Percentiles rank a stretch among this genome's conserved stretches.
phyloP scores from a whole-genome alignment of 2,888 invertebrate genomes.

The Pseudococcus longispinus region DNA sequence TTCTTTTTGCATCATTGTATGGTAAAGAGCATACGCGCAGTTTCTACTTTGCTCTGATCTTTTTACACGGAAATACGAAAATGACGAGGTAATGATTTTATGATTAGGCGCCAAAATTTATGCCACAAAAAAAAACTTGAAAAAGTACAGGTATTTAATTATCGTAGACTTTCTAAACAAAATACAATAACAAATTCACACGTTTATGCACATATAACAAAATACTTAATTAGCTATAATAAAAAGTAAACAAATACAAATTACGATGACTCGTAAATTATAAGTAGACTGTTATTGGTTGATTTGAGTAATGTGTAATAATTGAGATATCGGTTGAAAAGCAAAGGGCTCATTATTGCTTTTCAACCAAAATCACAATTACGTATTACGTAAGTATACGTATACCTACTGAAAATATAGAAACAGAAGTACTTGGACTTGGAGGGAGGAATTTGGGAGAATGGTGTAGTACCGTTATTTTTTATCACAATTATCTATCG shows the following conservation, averaged over 20 bases:
- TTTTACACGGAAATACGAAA: no score
- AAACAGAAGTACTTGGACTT: no score
- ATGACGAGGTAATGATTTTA: no score
- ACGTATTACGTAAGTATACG: not conserved
- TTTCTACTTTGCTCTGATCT: no score
- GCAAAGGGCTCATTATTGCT: slow-evolving; percentile 15
- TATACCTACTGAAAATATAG: no score
- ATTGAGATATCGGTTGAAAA: slow-evolving; percentile 4
- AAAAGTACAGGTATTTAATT: not conserved
- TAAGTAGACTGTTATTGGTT: not conserved
- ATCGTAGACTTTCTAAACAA: slow-evolving; percentile 22
- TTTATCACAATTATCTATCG: no score
- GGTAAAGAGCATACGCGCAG: no score
- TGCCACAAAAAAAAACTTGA: not conserved
- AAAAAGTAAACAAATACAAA: not conserved
- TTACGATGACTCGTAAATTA: not conserved
- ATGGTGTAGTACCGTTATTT: no score
- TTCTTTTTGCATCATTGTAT: no score
- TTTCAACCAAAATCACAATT: slow-evolving; percentile 21
- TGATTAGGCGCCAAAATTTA: no score
- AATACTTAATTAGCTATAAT: not conserved
- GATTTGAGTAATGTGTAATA: not conserved
- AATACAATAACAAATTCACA: slow-evolving; percentile 18
- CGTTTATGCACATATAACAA: slow-evolving; percentile 12
- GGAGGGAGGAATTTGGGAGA: no score